Evolutionary conservation across 2,113 vertebrate species (phyloP).

Genomic region (Otolemur garnettii): DNA sequence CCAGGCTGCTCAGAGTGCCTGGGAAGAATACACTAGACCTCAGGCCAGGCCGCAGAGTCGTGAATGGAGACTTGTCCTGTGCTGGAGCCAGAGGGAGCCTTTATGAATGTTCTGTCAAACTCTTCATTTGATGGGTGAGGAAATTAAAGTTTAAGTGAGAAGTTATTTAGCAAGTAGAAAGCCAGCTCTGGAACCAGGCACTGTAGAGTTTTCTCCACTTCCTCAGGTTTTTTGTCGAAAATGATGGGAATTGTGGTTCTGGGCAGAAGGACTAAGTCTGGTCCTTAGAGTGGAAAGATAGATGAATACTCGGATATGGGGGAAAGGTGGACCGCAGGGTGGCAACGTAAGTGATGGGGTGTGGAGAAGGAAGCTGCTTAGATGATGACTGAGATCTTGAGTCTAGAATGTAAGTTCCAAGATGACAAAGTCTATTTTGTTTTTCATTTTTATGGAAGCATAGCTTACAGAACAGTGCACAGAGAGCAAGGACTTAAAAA

Average conservation of each 20-base stretch:
- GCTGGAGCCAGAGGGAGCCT: not conserved
- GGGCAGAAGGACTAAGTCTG: not conserved
- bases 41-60: not conserved
- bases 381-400: not conserved
- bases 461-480: not conserved
- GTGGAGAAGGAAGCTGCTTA: not conserved
- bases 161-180: not conserved
- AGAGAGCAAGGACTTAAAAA: not conserved
- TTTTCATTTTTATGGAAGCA: not conserved
- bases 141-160: not conserved
- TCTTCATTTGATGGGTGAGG: not conserved
- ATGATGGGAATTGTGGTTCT: not conserved
- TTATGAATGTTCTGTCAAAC: not conserved
- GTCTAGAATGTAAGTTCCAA: not conserved
- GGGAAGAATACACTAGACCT: constrained; percentile 9
- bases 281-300: not conserved
- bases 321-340: not conserved
- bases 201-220: not conserved
- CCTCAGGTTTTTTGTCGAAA: not conserved
- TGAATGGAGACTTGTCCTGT: not conserved
- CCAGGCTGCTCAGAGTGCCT: not conserved
- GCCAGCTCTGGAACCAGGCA: not conserved
- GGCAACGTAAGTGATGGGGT: not conserved
- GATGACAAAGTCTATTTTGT: not conserved
- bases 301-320: not conserved